phyloP scores from a whole-genome alignment of 2,888 invertebrate species.

The Diaphora mendica region DNA sequence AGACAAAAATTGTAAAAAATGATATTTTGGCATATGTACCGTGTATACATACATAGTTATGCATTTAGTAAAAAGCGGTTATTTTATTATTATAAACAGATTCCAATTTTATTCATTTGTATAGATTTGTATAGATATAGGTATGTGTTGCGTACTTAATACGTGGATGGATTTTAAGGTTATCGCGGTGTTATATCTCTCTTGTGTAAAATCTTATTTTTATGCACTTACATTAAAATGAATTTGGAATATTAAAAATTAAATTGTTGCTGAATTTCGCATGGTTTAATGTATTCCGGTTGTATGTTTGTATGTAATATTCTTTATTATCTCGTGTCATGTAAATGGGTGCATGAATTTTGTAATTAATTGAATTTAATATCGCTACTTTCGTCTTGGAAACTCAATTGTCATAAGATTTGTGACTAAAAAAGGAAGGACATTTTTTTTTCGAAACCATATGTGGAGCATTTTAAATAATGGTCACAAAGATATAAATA shows the following conservation, averaged over 20 bases:
- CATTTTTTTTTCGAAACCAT: background rate
- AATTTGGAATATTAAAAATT: background rate
- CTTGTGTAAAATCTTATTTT: conserved; percentile 46
- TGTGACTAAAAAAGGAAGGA: background rate
- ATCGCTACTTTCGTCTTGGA: background rate
- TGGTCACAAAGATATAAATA: background rate
- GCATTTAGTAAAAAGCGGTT: no score
- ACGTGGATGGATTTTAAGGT: conserved; percentile 73
- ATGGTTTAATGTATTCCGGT: background rate
- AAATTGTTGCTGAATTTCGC: background rate
- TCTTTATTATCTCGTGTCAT: background rate
- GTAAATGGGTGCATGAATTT: background rate
- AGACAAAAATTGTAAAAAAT: no score
- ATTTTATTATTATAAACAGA: no score
- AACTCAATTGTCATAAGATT: background rate
- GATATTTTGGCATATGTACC: no score
- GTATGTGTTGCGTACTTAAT: conserved; percentile 46
- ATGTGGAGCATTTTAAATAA: background rate
- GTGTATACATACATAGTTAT: no score
- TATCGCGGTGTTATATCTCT: conserved; percentile 62
- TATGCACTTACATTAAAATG: conserved; percentile 17
- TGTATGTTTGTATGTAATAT: background rate
- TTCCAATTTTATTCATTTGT: no score
- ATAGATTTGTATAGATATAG: no score
- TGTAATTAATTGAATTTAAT: background rate